These are phyloP conservation scores for Thymelicus acteon DNA, from an alignment of 2,888 invertebrate species.

Conservation along the genomic window DNA sequence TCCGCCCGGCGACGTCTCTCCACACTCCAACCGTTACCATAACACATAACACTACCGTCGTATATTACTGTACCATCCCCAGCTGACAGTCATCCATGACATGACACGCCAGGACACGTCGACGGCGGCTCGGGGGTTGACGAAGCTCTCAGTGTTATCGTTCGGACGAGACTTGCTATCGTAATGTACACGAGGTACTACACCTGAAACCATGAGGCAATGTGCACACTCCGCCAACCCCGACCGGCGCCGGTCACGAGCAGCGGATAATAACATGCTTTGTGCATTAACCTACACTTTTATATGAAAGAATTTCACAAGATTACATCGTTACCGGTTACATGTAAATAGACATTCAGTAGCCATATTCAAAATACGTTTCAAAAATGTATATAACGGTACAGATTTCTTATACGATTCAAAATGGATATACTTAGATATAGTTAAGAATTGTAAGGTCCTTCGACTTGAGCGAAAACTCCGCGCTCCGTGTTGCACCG, in stretches of 20 bases:
- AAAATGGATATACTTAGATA: conserved; percentile 21
- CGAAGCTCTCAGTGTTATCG: no score
- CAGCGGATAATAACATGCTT: conserved; percentile 28
- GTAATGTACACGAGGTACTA: no score
- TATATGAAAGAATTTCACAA: conserved; percentile 21
- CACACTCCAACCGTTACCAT: conserved; percentile 35
- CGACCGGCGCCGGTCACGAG: conserved; percentile 7
- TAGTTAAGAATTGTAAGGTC: conserved; percentile 17
- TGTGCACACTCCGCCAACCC: conserved; percentile 15
- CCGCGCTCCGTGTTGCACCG: neutral
- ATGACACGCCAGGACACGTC: conserved; percentile 2
- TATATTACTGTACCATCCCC: conserved; percentile 31
- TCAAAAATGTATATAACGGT: conserved; percentile 33
- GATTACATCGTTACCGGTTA: conserved; percentile 23
- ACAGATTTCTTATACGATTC: conserved; percentile 27
- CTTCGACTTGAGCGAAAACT: conserved; percentile 1
- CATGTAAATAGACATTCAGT: conserved; percentile 36
- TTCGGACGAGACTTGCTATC: no score
- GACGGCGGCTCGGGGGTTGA: conserved; percentile 8
- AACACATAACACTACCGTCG: conserved; percentile 42
- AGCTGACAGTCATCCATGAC: conserved; percentile 25
- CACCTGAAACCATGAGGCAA: no score
- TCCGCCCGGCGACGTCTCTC: no score
- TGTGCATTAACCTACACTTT: conserved; percentile 35
- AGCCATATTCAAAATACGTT: conserved; percentile 34